These are phyloP conservation scores for Peucedramus taeniatus DNA, from an alignment of 2,113 vertebrate species.

Conservation along the genomic window DNA sequence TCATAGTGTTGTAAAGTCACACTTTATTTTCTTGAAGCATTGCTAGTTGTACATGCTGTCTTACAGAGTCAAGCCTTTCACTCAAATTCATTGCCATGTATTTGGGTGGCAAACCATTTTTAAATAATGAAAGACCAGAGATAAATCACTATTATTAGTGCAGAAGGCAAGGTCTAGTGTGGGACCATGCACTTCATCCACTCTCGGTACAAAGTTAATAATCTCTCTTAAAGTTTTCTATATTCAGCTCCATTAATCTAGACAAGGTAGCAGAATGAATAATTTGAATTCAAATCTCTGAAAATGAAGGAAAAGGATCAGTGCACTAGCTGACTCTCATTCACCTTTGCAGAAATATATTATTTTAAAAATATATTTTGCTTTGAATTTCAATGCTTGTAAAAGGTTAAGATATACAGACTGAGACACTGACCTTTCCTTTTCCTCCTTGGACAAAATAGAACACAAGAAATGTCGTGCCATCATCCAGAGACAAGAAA, in stretches of 20 bases:
- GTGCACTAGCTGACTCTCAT: background rate
- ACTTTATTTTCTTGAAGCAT: background rate
- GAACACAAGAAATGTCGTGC: background rate
- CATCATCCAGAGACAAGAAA: background rate
- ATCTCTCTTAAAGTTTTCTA: background rate
- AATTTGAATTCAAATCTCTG: background rate
- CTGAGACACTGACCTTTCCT: constrained; percentile 24
- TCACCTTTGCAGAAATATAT: background rate
- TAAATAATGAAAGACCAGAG: background rate
- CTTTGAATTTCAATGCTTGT: background rate
- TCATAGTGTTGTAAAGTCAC: background rate
- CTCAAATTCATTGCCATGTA: background rate
- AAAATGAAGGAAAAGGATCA: background rate
- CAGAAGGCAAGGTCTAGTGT: background rate
- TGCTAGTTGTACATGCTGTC: background rate
- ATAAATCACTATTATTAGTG: background rate
- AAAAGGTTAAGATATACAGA: constrained; percentile 17
- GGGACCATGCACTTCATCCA: background rate
- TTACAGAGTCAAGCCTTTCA: background rate
- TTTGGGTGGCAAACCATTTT: background rate
- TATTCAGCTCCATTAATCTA: background rate
- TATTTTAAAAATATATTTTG: background rate
- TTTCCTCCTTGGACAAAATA: background rate
- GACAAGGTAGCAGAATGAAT: background rate
- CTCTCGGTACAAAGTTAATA: background rate